Evolutionary conservation across 2,888 invertebrate species (phyloP), one percentile per base, ranked within the genome.

Genomic region (Meteorus colon): DNA sequence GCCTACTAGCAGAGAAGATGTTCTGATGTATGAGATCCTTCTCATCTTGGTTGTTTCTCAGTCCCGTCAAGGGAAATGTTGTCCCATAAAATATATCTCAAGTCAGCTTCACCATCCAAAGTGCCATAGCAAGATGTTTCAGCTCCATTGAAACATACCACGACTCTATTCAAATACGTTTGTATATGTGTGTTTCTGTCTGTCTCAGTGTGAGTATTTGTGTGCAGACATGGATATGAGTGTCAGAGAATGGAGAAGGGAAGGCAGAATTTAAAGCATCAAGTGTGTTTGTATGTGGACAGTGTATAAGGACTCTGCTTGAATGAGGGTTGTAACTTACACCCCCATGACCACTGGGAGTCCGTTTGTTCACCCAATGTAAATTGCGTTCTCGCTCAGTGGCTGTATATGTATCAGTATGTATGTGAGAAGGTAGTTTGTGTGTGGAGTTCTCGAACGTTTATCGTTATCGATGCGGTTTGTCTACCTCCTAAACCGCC

Each of bases 11-110:
- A 29, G 73, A 68, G 68, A 78, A 78, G 82, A 81, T 78, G 75
- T 75, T 70, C 74, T 84, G 83, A 85, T 83, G 84, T 83, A 83
- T 81, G 85, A 81, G 82, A 83, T 82, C 81, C 81, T 83, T 80
- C 78, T 78, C 76, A 74, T 27, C 71, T 45, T 60, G 74, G 81
- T 77, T 81, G 82, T 80, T 82, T 81, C 82, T 80, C 81, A 79
- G 60, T 80, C 75, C 74, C 80, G 85, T 83, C 83, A 80, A 72
- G 80, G 83, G 80, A 86, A 85, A 86, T 83, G 85, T 82, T 83
- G 77, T 79, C 80, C 79, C 83, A 82, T 86, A 85, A 86, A 85
- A 84, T 85, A 85, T 85, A 83, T 84, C 86, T 82, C 78, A 74
- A 82, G 76, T 73, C 79, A 80, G 80, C 82, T 55, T 83, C 82